A percentile compares a stretch with the other conserved stretches of the same genome.
Conservation (phyloP, 2,888 invertebrate species). For the Charanyca ferruginea region DNA sequence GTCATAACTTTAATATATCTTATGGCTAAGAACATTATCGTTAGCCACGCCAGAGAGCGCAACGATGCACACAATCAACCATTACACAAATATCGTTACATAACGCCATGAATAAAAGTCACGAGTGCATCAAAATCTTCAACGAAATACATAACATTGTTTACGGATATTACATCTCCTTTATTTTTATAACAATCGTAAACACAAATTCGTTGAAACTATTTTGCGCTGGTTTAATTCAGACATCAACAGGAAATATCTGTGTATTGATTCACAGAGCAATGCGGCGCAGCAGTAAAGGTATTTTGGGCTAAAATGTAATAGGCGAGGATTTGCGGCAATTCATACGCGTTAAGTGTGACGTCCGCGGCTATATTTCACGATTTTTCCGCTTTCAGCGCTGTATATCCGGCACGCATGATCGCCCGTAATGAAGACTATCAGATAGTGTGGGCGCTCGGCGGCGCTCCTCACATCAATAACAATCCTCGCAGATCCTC, state of each 20-base stretch:
- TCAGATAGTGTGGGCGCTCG: conserved; percentile 73
- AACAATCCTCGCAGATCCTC: conserved; percentile 84
- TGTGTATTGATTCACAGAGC: conserved; percentile 67
- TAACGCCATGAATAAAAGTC: conserved; percentile 15
- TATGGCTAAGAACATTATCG: conserved; percentile 21
- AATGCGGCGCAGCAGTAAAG: conserved; percentile 54
- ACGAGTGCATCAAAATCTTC: conserved; percentile 38
- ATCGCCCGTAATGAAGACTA: conserved; percentile 85
- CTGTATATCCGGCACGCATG: conserved; percentile 82
- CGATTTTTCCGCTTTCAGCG: conserved; percentile 78
- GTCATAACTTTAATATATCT: conserved; percentile 21
- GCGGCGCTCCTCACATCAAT: conserved; percentile 80
- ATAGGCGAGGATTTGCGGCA: conserved; percentile 74
- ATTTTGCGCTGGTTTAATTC: conserved; percentile 40
- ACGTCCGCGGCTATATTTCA: conserved; percentile 77
- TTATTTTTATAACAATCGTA: conserved; percentile 49
- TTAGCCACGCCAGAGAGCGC: conserved; percentile 30
- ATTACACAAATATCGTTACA: conserved; percentile 24
- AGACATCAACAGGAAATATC: conserved; percentile 61
- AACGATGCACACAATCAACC: conserved; percentile 2
- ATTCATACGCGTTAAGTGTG: conserved; percentile 78
- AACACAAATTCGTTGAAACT: conserved; percentile 40
- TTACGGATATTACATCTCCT: conserved; percentile 27
- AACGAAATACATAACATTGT: conserved; percentile 23
- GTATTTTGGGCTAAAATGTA: conserved; percentile 72